A percentile compares a stretch with the other conserved stretches of the same genome.
Evolutionary conservation across 2,113 vertebrate genomes (phyloP).

Genomic region (Hippocampus zosterae): DNA sequence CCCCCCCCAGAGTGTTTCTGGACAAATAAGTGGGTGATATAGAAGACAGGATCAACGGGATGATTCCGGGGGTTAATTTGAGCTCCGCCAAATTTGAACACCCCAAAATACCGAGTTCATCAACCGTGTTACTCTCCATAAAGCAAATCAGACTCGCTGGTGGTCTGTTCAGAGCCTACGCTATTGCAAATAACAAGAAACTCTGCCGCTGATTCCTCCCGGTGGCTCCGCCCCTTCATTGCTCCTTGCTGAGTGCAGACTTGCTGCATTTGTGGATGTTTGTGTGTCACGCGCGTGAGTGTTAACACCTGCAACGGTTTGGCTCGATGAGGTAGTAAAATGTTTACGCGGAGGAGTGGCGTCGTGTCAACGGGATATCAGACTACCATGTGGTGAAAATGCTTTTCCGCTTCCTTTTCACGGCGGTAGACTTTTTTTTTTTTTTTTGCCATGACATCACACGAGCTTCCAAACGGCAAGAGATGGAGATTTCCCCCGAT

Average conservation of each 20-base stretch:
- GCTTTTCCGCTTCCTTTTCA: background rate
- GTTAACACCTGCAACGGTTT: constrained; percentile 40
- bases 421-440: background rate
- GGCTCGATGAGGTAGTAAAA: constrained; percentile 34
- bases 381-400: background rate
- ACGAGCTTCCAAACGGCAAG: no score
- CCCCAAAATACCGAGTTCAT: no score
- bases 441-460: background rate
- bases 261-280: background rate
- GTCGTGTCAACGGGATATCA: constrained; percentile 27
- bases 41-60: no score
- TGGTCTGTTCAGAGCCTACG: no score
- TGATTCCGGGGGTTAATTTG: no score
- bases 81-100: no score
- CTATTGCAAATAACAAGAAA: background rate
- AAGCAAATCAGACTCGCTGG: no score
- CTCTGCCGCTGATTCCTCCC: background rate
- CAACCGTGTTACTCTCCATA: no score
- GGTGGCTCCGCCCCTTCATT: constrained; percentile 5
- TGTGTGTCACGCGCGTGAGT: background rate
- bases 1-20: no score
- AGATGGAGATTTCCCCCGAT: no score
- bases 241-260: background rate
- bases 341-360: constrained; percentile 40
- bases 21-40: no score